Evolutionary conservation across 2,888 invertebrate species (phyloP).

Genomic region (Tachina lurida): DNA sequence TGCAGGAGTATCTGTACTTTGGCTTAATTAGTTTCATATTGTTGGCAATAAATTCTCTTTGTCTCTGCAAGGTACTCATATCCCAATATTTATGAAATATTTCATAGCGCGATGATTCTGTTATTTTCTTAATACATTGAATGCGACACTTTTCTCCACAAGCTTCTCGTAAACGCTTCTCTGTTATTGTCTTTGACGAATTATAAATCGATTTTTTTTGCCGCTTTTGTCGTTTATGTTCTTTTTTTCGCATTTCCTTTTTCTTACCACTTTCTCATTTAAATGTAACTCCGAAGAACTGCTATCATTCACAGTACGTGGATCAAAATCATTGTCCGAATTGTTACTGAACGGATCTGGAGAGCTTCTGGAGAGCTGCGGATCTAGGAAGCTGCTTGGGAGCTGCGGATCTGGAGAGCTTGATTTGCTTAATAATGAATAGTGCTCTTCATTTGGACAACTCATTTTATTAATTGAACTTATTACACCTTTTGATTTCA

Average conservation of each 20-base stretch:
- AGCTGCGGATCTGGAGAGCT: too few species aligned
- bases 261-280: background rate
- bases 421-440: too few species aligned
- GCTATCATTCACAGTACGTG: slow-evolving; percentile 7
- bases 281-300: slow-evolving; percentile 2
- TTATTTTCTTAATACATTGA: slow-evolving; percentile 33
- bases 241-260: slow-evolving; percentile 5
- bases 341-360: slow-evolving; percentile 10
- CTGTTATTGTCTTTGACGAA: slow-evolving; percentile 39
- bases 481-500: background rate
- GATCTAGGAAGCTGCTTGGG: too few species aligned
- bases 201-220: slow-evolving; percentile 37
- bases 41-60: too few species aligned
- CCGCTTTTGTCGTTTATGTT: slow-evolving; percentile 36
- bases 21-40: too few species aligned
- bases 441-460: slow-evolving; percentile 5
- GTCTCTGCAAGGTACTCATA: slow-evolving; percentile 19
- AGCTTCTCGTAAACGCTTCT: slow-evolving; percentile 37
- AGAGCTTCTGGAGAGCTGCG: background rate
- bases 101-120: slow-evolving; percentile 39
- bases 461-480: background rate
- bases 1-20: too few species aligned
- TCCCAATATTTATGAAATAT: slow-evolving; percentile 35
- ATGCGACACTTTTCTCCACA: slow-evolving; percentile 30
- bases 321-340: slow-evolving; percentile 16